These are phyloP conservation scores for Pseudomyrmex gracilis DNA, from an alignment of 1,140 invertebrate genomes.

Conservation along the genomic window DNA sequence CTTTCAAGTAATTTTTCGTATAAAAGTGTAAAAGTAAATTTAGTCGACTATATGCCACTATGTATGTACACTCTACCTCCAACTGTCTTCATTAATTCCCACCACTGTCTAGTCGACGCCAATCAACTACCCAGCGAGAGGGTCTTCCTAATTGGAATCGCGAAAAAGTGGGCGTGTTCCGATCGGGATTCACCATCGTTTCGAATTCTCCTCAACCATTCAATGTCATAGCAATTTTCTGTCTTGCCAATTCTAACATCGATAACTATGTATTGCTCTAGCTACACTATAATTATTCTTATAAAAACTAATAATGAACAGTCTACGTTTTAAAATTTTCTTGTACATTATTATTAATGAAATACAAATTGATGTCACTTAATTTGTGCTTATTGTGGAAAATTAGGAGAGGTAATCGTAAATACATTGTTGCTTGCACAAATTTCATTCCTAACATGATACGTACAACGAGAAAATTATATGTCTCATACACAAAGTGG, in stretches of 20 bases:
- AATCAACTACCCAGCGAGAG: conserved; percentile 71
- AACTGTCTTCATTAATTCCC: conserved; percentile 73
- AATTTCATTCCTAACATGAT: background rate
- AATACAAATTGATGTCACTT: background rate
- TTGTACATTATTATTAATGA: background rate
- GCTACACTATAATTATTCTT: background rate
- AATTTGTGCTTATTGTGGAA: background rate
- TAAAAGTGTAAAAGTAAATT: conserved; percentile 35
- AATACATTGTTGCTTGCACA: background rate
- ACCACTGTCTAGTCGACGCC: conserved; percentile 69
- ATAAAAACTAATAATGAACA: conserved; percentile 4
- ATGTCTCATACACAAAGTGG: conserved; percentile 9
- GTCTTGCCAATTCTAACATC: conserved; percentile 35
- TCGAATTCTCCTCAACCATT: conserved; percentile 50
- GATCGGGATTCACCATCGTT: conserved; percentile 62
- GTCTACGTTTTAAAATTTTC: background rate
- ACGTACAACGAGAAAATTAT: conserved; percentile 28
- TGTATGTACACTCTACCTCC: conserved; percentile 45
- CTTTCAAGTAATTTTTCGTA: conserved; percentile 43
- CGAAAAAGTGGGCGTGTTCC: conserved; percentile 79
- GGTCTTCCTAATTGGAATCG: conserved; percentile 79
- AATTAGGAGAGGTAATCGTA: background rate
- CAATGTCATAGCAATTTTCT: conserved; percentile 62
- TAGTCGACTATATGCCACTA: conserved; percentile 25
- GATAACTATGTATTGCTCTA: background rate